These are phyloP conservation scores for Cremastobaeus sp. DNA, from an alignment of 2,888 invertebrate species.

Conservation along the genomic window DNA sequence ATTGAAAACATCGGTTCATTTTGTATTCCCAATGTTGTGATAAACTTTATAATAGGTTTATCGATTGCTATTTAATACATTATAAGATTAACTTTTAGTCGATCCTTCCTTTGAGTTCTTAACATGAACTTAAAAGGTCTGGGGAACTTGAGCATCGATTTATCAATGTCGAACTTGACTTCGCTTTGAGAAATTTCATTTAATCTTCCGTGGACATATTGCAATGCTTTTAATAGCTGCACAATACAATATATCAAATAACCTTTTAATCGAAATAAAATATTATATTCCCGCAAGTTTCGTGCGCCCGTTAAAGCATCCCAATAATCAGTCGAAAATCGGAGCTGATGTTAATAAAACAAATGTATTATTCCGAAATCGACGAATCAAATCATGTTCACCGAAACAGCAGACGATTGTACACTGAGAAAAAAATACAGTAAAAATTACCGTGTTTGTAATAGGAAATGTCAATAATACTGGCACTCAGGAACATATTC, in stretches of 20 bases:
- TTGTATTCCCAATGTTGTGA: slow-evolving; percentile 27
- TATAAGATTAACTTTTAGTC: slow-evolving; percentile 55
- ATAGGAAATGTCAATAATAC: no score
- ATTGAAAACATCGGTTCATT: slow-evolving; percentile 18
- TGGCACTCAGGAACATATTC: no score
- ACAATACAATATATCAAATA: slow-evolving; percentile 32
- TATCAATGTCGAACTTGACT: slow-evolving; percentile 49
- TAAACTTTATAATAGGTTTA: slow-evolving; percentile 42
- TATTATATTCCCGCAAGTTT: no score
- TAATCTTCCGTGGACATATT: slow-evolving; percentile 47
- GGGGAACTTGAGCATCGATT: slow-evolving; percentile 54
- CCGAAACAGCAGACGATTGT: no score
- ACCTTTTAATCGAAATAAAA: slow-evolving; percentile 21
- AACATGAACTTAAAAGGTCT: slow-evolving; percentile 56
- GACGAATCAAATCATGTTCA: no score
- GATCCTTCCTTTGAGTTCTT: slow-evolving; percentile 44
- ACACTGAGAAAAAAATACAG: no score
- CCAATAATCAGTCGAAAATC: no score
- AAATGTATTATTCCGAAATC: no score
- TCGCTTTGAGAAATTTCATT: slow-evolving; percentile 51
- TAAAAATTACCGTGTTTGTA: no score
- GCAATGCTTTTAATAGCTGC: slow-evolving; percentile 45
- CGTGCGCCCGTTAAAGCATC: no score
- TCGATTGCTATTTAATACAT: slow-evolving; percentile 50
- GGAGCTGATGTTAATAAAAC: no score